A percentile compares a stretch with the other conserved stretches of the same genome.
Evolutionary conservation across 2,113 vertebrate genomes (phyloP).

Genomic region (Prinia subflava): DNA sequence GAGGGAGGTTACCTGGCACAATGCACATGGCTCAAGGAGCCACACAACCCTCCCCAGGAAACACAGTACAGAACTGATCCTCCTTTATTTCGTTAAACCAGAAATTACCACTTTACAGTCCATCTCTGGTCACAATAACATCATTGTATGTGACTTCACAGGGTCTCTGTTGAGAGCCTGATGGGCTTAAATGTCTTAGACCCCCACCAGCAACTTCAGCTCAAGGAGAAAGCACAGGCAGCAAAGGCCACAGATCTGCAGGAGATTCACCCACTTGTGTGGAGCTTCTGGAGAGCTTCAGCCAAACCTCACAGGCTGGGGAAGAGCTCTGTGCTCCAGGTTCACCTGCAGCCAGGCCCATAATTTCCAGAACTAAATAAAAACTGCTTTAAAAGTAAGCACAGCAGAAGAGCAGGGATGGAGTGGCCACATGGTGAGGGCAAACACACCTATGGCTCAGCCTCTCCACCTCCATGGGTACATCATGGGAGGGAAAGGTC

Average conservation of each 20-base stretch:
- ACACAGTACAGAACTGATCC: conserved; percentile 18
- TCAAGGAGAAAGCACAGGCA: not conserved
- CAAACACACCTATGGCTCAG: not conserved
- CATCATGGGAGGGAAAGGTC: rapidly evolving
- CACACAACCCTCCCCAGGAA: conserved; percentile 34
- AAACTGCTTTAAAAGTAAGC: not conserved
- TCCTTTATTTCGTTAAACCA: conserved; percentile 28
- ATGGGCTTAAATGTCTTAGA: not conserved
- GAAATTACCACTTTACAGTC: conserved; percentile 39
- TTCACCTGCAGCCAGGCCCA: not conserved
- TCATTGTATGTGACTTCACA: not conserved
- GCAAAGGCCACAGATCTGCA: not conserved
- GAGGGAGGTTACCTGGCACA: conserved; percentile 16
- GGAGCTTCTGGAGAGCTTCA: not conserved
- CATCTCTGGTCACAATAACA: not conserved
- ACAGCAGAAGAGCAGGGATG: not conserved
- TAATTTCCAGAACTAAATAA: not conserved
- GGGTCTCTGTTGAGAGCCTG: not conserved
- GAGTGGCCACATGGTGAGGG: rapidly evolving
- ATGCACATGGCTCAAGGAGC: not conserved
- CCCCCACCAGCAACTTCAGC: not conserved
- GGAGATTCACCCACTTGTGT: not conserved
- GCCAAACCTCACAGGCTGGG: not conserved
- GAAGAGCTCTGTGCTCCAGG: not conserved
- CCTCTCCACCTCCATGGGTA: not conserved